A percentile compares a stretch with the other conserved stretches of the same genome.
phyloP scores from a whole-genome alignment of 2,797 vertebrate species.

The Tiaroga cobitis region DNA sequence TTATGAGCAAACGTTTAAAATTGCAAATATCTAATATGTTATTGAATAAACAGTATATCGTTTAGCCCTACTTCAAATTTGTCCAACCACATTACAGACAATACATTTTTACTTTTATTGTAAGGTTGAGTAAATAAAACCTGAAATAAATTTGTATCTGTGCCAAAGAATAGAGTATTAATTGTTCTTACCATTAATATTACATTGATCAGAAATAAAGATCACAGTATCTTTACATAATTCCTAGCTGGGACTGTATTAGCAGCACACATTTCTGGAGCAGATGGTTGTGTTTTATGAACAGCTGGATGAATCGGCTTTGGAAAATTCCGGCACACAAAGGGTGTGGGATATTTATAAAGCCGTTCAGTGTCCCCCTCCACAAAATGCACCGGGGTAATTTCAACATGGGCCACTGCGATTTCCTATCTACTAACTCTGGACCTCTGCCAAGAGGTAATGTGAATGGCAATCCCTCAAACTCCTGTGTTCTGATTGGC shows the following conservation, averaged over 20 bases:
- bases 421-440: constrained; percentile 38
- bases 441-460: constrained; percentile 42
- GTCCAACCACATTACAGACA: background rate
- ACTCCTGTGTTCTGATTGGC: constrained; percentile 43
- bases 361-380: constrained; percentile 39
- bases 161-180: background rate
- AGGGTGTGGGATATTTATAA: constrained; percentile 58
- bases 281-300: constrained; percentile 37
- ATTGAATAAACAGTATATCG: background rate
- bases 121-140: background rate
- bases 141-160: background rate
- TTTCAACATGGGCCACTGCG: constrained; percentile 35
- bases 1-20: background rate
- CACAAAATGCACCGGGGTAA: constrained; percentile 22
- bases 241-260: background rate
- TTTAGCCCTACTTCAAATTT: background rate
- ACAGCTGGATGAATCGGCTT: constrained; percentile 28
- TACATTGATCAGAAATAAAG: background rate
- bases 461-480: constrained; percentile 26
- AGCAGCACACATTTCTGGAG: background rate
- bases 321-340: constrained; percentile 56
- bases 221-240: background rate
- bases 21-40: background rate
- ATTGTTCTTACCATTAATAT: background rate
- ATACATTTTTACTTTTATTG: background rate